These are phyloP conservation scores for Calameuta idolon DNA, from an alignment of 2,888 invertebrate species.

Conservation along the genomic window DNA sequence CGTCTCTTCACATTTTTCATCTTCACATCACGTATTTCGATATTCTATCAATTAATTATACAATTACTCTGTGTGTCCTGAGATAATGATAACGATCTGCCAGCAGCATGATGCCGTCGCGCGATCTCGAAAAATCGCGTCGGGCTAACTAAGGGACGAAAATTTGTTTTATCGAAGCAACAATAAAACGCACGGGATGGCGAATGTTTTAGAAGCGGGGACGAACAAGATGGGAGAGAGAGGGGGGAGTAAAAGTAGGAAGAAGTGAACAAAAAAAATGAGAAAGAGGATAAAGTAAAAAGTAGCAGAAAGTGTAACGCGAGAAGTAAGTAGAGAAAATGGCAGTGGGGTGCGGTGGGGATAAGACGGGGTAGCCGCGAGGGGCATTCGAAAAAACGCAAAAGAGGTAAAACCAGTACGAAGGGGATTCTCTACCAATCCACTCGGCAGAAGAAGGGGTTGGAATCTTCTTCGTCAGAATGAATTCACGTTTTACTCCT, in stretches of 20 bases:
- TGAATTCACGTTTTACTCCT: background rate
- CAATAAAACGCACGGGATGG: background rate
- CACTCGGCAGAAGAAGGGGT: background rate
- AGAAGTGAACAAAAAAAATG: background rate
- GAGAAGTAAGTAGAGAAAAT: background rate
- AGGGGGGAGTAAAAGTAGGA: background rate
- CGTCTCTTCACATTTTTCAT: slow-evolving; percentile 1
- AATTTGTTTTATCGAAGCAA: background rate
- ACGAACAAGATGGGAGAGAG: background rate
- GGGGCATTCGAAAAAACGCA: background rate
- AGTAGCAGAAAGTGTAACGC: background rate
- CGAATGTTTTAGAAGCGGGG: background rate
- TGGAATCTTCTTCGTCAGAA: background rate
- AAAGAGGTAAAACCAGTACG: background rate
- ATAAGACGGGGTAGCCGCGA: background rate
- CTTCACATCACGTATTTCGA: background rate
- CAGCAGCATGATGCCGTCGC: slow-evolving; percentile 11
- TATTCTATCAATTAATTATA: slow-evolving; percentile 4
- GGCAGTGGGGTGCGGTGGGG: background rate
- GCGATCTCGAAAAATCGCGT: background rate
- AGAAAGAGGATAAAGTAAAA: background rate
- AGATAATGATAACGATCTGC: slow-evolving; percentile 3
- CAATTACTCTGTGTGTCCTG: slow-evolving; percentile 1
- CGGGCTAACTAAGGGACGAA: background rate
- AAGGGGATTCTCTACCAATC: background rate